phyloP scores from a whole-genome alignment of 53 echinoderm and acorn worm species.

The Pentamera pediparva region DNA sequence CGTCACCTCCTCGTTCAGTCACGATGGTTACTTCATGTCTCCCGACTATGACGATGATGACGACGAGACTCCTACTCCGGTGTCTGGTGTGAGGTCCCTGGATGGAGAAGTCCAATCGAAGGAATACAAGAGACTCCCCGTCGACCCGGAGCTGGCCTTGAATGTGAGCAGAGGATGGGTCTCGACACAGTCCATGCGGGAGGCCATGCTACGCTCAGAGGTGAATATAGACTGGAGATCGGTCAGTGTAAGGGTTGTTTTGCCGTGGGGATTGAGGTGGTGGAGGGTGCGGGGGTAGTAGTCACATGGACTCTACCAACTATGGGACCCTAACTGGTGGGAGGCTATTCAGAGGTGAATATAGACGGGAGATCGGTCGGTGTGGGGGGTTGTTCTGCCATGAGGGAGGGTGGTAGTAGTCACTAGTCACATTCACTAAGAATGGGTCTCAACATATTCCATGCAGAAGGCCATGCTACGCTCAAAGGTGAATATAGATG shows the following conservation, averaged over 20 bases:
- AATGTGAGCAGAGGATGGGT: slow-evolving; percentile 74
- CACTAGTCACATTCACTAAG: no score
- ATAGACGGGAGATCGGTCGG: neutral
- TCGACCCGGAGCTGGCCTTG: slow-evolving; percentile 58
- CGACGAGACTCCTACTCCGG: slow-evolving; percentile 15
- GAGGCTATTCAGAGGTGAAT: slow-evolving; percentile 43
- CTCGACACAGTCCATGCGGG: slow-evolving; percentile 58
- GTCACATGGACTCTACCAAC: no score
- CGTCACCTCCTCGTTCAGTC: slow-evolving; percentile 7
- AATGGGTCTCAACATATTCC: slow-evolving; percentile 67
- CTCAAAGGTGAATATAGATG: slow-evolving; percentile 8
- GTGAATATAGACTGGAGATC: neutral
- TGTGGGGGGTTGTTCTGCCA: neutral
- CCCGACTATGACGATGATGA: slow-evolving; percentile 7
- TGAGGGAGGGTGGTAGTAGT: neutral
- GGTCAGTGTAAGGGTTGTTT: neutral
- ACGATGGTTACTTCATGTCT: slow-evolving; percentile 20
- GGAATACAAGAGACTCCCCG: slow-evolving; percentile 50
- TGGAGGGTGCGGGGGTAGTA: neutral
- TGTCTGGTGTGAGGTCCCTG: slow-evolving; percentile 14
- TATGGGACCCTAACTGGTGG: slow-evolving; percentile 67
- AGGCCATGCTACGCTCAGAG: slow-evolving; percentile 40
- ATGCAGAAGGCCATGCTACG: slow-evolving; percentile 54
- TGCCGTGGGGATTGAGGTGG: neutral
- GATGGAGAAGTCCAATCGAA: neutral